Conservation (phyloP, 1,140 invertebrate species). For the Periplaneta americana region DNA sequence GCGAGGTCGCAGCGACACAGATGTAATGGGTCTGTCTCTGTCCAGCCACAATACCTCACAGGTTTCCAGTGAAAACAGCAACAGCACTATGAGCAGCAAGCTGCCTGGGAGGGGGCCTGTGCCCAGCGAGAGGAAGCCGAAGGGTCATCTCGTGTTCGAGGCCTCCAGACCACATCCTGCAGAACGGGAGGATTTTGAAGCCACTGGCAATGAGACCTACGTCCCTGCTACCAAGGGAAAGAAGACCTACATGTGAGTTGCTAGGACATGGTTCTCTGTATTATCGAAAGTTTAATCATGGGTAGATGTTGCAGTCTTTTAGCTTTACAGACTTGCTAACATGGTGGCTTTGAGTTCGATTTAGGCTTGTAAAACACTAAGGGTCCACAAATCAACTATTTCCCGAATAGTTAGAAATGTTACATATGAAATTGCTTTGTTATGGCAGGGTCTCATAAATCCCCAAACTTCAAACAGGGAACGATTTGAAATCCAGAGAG, state of each 20-base stretch:
- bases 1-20: conserved; percentile 1
- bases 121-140: conserved; percentile 37
- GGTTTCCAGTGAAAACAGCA: background rate
- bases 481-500: too few species aligned
- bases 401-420: too few species aligned
- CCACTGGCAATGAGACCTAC: conserved; percentile 55
- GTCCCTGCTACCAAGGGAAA: conserved; percentile 46
- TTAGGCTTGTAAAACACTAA: too few species aligned
- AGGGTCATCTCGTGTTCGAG: conserved; percentile 49
- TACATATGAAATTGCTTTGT: too few species aligned
- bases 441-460: too few species aligned
- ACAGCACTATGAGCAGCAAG: background rate
- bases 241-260: conserved; percentile 33
- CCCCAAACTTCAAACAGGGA: too few species aligned
- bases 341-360: too few species aligned
- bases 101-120: background rate
- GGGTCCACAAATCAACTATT: too few species aligned
- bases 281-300: too few species aligned
- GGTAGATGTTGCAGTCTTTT: too few species aligned
- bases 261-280: too few species aligned
- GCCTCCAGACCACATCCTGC: conserved; percentile 52
- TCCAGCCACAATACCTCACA: background rate
- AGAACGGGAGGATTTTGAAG: conserved; percentile 61
- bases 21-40: background rate
- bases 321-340: too few species aligned